Base-by-base conservation (phyloP, 2,113 vertebrate species). In the Chlorodrepanis virens region DNA sequence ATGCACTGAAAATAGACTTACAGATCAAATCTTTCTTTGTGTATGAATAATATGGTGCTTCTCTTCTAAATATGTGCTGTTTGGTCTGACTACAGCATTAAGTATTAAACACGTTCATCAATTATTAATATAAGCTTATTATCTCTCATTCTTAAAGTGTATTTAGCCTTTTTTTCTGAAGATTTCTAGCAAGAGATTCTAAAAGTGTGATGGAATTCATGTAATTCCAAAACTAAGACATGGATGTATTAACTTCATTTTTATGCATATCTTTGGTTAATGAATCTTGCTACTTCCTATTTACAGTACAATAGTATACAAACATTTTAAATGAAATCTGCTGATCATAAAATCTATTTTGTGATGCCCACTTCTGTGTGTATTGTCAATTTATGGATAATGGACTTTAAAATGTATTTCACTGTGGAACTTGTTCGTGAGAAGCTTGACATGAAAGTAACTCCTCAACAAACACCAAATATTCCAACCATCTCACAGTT, bases 101-200 rank as follows among this genome's bases (percentile, higher is more conserved):
- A 95, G 92, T 90, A 91, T 95, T 96, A 89, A 96, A 74, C 59
- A 78, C 2, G 2, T 50, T 40, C 3, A 89, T 94, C 31, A 81
- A 92, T 96, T 92, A 92, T 95, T 92, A 52, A 96, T 81, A 40
- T 31, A 80, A 86, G 20, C 61, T 33, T 78, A 83, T 76, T 69
- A 39, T 83, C 64, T 88, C 86, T 80, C 9, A 72, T 87, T 94
- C 91, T 53, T 39, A 27, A 84, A 92, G 39, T 4, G 39, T 49
- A 90, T 86, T 90, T 86, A 81, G 64, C 22, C 11, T 57, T 92
- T 92, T 88, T 64, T n/a, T 9, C 11, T 25, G 25, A 80, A 75
- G 39, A 81, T 63, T 88, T 88, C 89, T 68, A 69, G n/a, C n/a
- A 69, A 72, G 21, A 45, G 21, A 74, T 42, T 33, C 52, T 76